Percentiles rank a stretch among this genome's conserved stretches.
Conservation (phyloP, 2,797 vertebrate genomes). For the Betta splendens region DNA sequence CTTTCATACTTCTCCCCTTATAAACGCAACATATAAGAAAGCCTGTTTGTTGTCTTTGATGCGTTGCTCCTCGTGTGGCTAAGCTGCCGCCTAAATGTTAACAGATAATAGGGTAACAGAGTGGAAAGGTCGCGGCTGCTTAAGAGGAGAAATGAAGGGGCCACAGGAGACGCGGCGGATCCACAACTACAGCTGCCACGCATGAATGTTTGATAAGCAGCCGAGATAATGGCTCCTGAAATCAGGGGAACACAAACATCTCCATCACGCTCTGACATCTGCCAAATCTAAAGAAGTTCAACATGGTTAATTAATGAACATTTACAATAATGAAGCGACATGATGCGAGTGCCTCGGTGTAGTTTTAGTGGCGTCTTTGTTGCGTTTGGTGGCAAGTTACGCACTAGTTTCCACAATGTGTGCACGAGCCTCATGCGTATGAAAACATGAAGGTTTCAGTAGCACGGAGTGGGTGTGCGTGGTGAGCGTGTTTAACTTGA, state of each 20-base stretch:
- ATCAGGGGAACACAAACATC: constrained; percentile 92
- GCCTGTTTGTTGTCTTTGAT: background rate
- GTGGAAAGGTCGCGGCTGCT: constrained; percentile 52
- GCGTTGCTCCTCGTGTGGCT: background rate
- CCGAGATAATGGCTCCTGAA: constrained; percentile 89
- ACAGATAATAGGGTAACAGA: constrained; percentile 47
- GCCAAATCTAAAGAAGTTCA: constrained; percentile 86
- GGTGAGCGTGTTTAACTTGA: constrained; percentile 44
- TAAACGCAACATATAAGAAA: no score
- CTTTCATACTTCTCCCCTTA: no score
- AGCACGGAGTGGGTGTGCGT: constrained; percentile 35
- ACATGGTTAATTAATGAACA: constrained; percentile 72
- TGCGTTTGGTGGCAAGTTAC: constrained; percentile 19
- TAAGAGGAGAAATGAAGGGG: constrained; percentile 68
- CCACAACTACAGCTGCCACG: constrained; percentile 89
- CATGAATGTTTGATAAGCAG: constrained; percentile 94
- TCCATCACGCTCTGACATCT: constrained; percentile 94
- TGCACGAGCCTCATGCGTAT: constrained; percentile 35
- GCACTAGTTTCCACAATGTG: constrained; percentile 27
- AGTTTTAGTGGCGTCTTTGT: background rate
- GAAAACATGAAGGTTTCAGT: constrained; percentile 69
- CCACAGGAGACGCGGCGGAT: constrained; percentile 73
- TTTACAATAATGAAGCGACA: constrained; percentile 30
- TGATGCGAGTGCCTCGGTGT: no score
- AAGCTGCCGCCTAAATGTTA: constrained; percentile 24